Evolutionary conservation across 2,113 vertebrate species (phyloP).

Genomic region (Lophura nycthemera): DNA sequence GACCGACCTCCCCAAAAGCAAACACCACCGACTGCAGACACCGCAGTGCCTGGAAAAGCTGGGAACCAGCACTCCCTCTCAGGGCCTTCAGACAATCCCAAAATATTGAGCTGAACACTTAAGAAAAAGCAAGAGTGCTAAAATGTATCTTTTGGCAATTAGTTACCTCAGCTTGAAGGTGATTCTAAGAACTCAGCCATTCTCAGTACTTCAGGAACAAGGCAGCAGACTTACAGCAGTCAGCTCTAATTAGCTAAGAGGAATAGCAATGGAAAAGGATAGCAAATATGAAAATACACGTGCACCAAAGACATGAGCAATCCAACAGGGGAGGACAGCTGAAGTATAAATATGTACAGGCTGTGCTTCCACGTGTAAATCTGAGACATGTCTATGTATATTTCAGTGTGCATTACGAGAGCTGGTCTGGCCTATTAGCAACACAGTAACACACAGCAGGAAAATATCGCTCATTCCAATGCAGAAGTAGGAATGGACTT

Average conservation of each 20-base stretch:
- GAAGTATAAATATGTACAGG: not conserved
- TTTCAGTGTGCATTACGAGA: not conserved
- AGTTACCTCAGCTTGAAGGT: not conserved
- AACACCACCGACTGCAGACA: accelerated
- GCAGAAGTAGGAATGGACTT: not conserved
- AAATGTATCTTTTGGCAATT: slow-evolving; percentile 33
- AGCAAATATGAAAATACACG: not conserved
- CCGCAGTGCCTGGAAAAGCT: not conserved
- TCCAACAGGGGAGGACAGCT: not conserved
- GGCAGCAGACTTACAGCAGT: not conserved
- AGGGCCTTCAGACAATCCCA: not conserved
- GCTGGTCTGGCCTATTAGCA: not conserved
- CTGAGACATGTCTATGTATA: not conserved
- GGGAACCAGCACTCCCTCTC: not conserved
- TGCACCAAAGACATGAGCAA: accelerated
- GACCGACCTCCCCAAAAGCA: not conserved
- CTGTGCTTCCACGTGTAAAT: accelerated
- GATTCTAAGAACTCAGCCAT: slow-evolving; percentile 13
- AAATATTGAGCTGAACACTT: not conserved
- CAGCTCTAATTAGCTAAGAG: not conserved
- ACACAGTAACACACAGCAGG: not conserved
- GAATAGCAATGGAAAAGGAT: not conserved
- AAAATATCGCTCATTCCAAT: not conserved
- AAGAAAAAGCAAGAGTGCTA: not conserved
- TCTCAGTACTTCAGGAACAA: not conserved